Base-by-base conservation (phyloP, 2,113 vertebrate species). In the Daubentonia madagascariensis region DNA sequence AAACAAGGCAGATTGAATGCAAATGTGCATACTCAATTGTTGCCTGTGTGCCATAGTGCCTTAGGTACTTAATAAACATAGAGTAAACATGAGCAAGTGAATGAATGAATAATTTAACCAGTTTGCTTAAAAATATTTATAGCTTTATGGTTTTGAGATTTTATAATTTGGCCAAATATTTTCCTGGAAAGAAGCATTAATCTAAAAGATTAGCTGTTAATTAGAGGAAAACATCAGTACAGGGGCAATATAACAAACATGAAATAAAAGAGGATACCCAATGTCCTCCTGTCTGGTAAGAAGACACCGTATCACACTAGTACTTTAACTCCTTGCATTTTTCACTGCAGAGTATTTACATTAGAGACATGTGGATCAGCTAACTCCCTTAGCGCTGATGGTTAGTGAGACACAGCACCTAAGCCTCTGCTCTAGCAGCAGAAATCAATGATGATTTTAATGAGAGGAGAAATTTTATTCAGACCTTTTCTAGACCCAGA, bases 271-370 rank as follows among this genome's bases (percentile, higher is more conserved):
- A 40, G 12, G 2, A 30, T 8, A 14, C 14, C 20, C n/a, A 4
- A 1, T 4, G 11, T 8, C 54, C 14, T 61, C 6, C 2, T 72
- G 35, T 22, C 6, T 6, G 25, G 16, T 52, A 75, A 40, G 16
- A 86, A 0, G 0, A 17, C 1, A 3, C 75, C 35, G 78, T 80
- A 91, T 84, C 32, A 22, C 3, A n/a, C 3, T 28, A 11, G 20
- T 50, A 35, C 35, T 7, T 0, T 0, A 17, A 25, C 23, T 3
- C 4, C 40, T 2, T 45, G 2, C 0, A 0, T 40, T 65, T 23
- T 16, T 28, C 10, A 18, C 23, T 0, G 0, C 8, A 6, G 45
- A 50, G 13, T 11, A n/a, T 59, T 70, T 68, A 43, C 45, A 17
- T 54, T 40, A 81, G 73, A 94, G 88, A 91, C 22, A 2, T 5